Base-by-base conservation (phyloP, 2,113 vertebrate species). In the Panurus biarmicus region DNA sequence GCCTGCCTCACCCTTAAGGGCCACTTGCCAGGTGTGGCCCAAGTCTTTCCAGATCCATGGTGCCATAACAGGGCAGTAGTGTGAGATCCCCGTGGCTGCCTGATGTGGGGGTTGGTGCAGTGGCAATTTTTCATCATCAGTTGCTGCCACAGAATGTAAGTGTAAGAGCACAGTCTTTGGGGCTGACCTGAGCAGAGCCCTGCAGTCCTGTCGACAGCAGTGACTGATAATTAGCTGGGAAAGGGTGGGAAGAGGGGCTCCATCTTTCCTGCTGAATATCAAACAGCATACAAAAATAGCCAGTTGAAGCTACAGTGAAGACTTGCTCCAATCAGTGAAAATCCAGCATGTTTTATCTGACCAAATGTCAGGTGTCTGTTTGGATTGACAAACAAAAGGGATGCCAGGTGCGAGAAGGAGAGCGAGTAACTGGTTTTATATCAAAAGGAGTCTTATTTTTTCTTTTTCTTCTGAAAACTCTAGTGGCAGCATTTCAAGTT, bases 341-440 rank as follows among this genome's bases (percentile, higher is more conserved):
- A 93, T 91, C 66, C 78, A 76, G 72, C 50, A 35, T 20, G 69
- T 76, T 94, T 88, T 85, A 44, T 76, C 40, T 77, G 89, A 82
- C 82, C 71, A 24, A 35, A 57, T 72, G 88, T 93, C 83, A 86
- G 88, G 64, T 91, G 54, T 92, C 91, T 91, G 51, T 75, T 94
- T 64, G 81, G 87, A 96, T 75, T 92, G 85, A 69, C 62, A 82
- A 92, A 92, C 76, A 92, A 92, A 96, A 91, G 56, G 57, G 23
- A 90, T 7, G 26, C 60, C 86, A 89, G 85, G 84, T 88, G 78
- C 62, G 94, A 92, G 56, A 87, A 95, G 20, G 53, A 84, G 64
- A 67, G 21, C 19, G 36, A 89, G n/a, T 48, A 64, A 67, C 84
- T 79, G 48, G 21, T 71, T 93, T 95, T 84, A 74, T 79, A 87